Evolutionary conservation across 1,140 invertebrate species (phyloP).

Genomic region (Hyles euphorbiae): DNA sequence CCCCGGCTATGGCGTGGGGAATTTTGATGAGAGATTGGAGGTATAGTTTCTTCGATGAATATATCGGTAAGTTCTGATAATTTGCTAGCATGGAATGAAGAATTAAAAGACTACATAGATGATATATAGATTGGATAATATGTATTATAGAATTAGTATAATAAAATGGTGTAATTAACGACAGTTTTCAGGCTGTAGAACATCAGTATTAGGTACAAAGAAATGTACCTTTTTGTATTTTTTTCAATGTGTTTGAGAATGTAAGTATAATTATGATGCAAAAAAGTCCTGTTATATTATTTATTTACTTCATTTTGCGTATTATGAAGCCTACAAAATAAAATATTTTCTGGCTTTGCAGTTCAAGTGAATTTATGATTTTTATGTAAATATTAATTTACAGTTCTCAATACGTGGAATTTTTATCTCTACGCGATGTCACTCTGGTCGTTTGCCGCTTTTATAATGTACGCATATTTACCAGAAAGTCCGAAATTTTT

Average conservation of each 20-base stretch:
- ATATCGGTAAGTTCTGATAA: slow-evolving; percentile 33
- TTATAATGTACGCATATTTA: slow-evolving; percentile 36
- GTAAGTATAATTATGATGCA: neutral
- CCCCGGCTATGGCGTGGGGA: slow-evolving; percentile 43
- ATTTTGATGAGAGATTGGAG: slow-evolving; percentile 51
- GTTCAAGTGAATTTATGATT: too few relatives aligned
- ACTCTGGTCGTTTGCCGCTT: slow-evolving; percentile 39
- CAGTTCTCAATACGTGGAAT: slow-evolving; percentile 60
- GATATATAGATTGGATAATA: neutral
- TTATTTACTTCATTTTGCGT: too few relatives aligned
- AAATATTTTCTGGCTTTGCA: too few relatives aligned
- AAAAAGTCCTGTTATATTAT: too few relatives aligned
- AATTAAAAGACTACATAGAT: neutral
- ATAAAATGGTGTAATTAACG: too few relatives aligned
- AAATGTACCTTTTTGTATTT: neutral
- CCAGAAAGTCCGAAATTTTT: slow-evolving; percentile 62
- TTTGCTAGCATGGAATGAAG: neutral
- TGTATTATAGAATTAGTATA: neutral
- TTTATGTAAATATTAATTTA: slow-evolving; percentile 16
- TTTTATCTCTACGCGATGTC: slow-evolving; percentile 51
- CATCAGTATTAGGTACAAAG: too few relatives aligned
- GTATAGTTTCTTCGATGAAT: slow-evolving; percentile 36
- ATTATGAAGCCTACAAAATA: too few relatives aligned
- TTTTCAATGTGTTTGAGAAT: neutral
- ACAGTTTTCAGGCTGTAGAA: too few relatives aligned